Evolutionary conservation across 2,888 invertebrate species (phyloP), one percentile per base, ranked within the genome.

Genomic region (Tyria jacobaeae): DNA sequence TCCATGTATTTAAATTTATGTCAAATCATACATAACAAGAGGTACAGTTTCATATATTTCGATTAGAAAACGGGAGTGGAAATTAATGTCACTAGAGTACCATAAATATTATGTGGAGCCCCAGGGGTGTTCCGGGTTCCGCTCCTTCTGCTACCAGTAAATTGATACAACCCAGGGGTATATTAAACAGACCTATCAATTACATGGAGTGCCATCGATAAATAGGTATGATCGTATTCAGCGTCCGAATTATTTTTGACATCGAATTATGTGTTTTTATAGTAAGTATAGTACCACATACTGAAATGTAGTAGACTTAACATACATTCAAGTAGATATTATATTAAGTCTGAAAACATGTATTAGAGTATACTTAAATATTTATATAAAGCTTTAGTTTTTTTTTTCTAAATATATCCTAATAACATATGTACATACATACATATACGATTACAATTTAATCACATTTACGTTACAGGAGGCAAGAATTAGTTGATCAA

Each of bases 111-210:
- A 75, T 75, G 73, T 65, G 60, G 73, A 66, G 84, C 88, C 88
- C 82, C 64, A 66, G 86, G 90, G 90, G 83, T 78, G 82, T 81
- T 82, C 83, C 82, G 75, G 81, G 86, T 84, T 82, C 78, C 84
- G 83, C 73, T 83, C 80, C 84, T 88, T 81, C 83, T 79, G 84
- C 86, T 86, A 81, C 86, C 73, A 84, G 82, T 85, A 90, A 89
- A 91, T 90, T 89, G 88, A 90, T 91, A 88, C 85, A 82, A 85
- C 90, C 88, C 83, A 68, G 59, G 87, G 87, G 89, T 82, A 86
- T 87, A 85, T 83, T 84, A 81, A 75, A 75, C 65, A 61, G 58
- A 76, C 72, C 83, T 81, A 82, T 83, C 83, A 82, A 80, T 83
- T 82, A 75, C 71, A 73, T 68, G 57, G 50, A 57, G 17, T 56